phyloP scores from a whole-genome alignment of 1,140 invertebrate species.

The Aphaenogaster rudis region DNA sequence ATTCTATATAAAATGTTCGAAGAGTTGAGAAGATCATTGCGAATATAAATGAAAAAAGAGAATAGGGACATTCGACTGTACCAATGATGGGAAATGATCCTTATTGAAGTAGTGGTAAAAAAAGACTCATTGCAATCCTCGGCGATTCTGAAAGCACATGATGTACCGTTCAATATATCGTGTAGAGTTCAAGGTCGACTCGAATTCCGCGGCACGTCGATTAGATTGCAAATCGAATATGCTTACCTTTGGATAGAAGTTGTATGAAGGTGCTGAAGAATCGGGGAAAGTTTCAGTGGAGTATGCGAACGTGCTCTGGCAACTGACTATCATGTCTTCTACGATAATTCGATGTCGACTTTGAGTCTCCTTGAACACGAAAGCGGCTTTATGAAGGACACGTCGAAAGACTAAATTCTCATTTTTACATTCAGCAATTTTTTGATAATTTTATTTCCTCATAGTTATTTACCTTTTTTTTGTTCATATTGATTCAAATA shows the following conservation, averaged over 20 bases:
- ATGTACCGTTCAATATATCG: conserved; percentile 16
- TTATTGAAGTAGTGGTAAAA: neutral
- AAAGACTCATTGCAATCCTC: neutral
- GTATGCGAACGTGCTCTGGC: conserved; percentile 24
- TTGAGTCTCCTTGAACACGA: conserved; percentile 44
- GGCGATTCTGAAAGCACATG: neutral
- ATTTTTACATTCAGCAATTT: neutral
- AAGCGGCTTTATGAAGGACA: conserved; percentile 23
- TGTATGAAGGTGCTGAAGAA: conserved; percentile 48
- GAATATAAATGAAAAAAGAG: conserved; percentile 21
- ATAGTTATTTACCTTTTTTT: neutral
- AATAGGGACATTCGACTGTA: neutral
- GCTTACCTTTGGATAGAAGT: conserved; percentile 34
- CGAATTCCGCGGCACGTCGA: conserved; percentile 33
- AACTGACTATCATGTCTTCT: conserved; percentile 55
- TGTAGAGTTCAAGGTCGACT: conserved; percentile 47
- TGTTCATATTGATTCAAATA: neutral
- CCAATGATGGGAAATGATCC: neutral
- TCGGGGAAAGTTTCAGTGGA: conserved; percentile 40
- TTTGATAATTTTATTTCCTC: neutral
- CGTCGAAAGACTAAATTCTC: neutral
- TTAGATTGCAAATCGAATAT: conserved; percentile 62
- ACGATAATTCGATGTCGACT: conserved; percentile 43
- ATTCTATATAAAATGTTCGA: neutral
- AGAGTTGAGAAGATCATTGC: neutral